Evolutionary conservation across 2,113 vertebrate species (phyloP).

Genomic region (Halcyon senegalensis): DNA sequence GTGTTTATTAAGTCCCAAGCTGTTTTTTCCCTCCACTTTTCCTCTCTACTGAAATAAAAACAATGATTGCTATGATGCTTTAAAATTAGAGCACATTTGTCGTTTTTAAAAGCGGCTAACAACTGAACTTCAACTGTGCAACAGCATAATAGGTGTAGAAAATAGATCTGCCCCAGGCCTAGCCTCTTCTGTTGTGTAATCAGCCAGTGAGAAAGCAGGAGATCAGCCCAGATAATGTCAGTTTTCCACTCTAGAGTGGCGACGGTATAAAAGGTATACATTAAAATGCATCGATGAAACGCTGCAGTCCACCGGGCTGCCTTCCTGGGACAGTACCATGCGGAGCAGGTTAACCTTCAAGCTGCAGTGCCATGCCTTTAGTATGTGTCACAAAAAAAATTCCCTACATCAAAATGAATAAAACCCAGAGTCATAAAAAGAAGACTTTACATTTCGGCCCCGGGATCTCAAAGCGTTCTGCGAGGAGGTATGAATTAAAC

Average conservation of each 20-base stretch:
- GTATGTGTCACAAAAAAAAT: not conserved
- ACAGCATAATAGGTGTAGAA: constrained; percentile 46
- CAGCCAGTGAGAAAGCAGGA: constrained; percentile 35
- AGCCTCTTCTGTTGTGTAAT: constrained; percentile 52
- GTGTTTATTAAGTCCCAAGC: constrained; percentile 82
- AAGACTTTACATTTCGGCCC: not conserved
- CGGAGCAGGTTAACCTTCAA: not conserved
- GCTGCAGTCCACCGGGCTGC: not conserved
- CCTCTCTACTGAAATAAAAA: constrained; percentile 76
- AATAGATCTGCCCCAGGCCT: constrained; percentile 52
- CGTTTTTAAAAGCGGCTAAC: constrained; percentile 65
- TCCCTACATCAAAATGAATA: constrained; percentile 2
- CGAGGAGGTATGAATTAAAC: constrained; percentile 50
- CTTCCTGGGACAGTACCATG: not conserved
- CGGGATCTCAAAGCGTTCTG: constrained; percentile 18
- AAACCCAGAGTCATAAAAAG: not conserved
- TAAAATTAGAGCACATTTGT: constrained; percentile 77
- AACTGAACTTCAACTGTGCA: constrained; percentile 41
- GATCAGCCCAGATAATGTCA: constrained; percentile 33
- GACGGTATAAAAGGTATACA: constrained; percentile 1
- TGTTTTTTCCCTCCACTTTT: constrained; percentile 74
- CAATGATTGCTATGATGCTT: constrained; percentile 73
- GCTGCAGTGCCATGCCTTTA: not conserved
- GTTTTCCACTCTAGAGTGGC: constrained; percentile 42
- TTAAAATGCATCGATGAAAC: constrained; percentile 40